Evolutionary conservation across 2,888 invertebrate genomes (phyloP).

Genomic region (Thelaira solivaga): DNA sequence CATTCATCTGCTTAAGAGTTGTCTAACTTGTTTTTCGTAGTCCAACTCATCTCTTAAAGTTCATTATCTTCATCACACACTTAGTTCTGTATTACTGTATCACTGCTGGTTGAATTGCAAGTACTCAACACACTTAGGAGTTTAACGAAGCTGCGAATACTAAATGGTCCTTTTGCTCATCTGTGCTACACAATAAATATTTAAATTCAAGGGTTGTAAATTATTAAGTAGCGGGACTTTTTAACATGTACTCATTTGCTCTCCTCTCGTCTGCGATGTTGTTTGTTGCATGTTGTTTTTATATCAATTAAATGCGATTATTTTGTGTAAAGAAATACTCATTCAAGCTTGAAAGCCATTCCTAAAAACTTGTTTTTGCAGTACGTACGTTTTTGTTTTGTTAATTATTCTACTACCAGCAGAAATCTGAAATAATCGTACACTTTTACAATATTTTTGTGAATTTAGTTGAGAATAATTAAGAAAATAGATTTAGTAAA

Average conservation of each 20-base stretch:
- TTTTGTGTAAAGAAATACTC: background rate
- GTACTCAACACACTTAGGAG: too few species aligned
- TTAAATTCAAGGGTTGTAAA: conserved; percentile 42
- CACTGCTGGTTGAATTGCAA: too few species aligned
- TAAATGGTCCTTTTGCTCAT: too few species aligned
- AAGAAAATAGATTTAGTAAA: too few species aligned
- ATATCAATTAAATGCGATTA: background rate
- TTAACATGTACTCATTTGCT: background rate
- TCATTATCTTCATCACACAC: too few species aligned
- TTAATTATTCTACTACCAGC: background rate
- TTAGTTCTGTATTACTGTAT: too few species aligned
- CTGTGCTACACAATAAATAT: background rate
- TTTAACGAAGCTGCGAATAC: too few species aligned
- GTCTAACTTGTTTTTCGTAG: too few species aligned
- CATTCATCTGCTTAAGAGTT: too few species aligned
- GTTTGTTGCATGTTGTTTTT: background rate
- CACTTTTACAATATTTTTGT: too few species aligned
- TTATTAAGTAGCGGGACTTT: background rate
- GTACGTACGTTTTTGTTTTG: background rate
- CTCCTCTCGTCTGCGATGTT: background rate
- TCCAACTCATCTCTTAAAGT: too few species aligned
- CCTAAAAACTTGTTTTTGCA: conserved; percentile 12
- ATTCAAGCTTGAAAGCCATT: conserved; percentile 9
- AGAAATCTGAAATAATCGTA: background rate
- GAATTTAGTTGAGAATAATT: too few species aligned